Percentiles rank a stretch among this genome's conserved stretches.
Conservation (phyloP, 2,888 invertebrate species). For the Aphidoletes aphidimyza region DNA sequence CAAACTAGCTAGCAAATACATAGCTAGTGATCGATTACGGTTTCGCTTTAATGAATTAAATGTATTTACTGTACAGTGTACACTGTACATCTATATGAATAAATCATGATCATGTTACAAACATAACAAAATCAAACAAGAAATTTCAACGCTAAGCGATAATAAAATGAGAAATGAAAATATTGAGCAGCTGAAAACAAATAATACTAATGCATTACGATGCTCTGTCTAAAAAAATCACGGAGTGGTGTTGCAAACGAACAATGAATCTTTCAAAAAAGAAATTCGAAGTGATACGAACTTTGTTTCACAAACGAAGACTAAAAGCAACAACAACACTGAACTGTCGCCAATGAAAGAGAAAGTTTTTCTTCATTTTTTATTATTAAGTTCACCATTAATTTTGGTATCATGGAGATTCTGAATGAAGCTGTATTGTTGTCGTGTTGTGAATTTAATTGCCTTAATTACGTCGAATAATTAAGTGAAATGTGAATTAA, state of each 20-base stretch:
- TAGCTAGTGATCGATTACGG: constrained; percentile 24
- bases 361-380: constrained; percentile 38
- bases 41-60: too few species aligned
- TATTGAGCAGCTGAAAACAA: background rate
- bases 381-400: background rate
- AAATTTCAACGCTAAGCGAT: background rate
- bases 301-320: too few species aligned
- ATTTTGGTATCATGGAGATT: background rate
- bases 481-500: constrained; percentile 1
- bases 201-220: background rate
- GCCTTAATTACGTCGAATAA: constrained; percentile 14
- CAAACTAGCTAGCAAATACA: background rate
- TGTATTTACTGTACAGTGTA: too few species aligned
- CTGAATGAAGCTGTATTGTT: background rate
- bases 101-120: background rate
- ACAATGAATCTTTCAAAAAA: background rate
- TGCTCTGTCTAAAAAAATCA: constrained; percentile 1
- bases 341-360: constrained; percentile 31
- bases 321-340: background rate
- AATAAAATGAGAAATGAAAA: too few species aligned
- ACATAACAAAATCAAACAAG: background rate
- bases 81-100: too few species aligned
- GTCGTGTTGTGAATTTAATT: constrained; percentile 19
- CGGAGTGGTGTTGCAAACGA: constrained; percentile 12
- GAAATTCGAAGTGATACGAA: background rate